These are phyloP conservation scores for Diplolepis rosae DNA, from an alignment of 2,888 invertebrate species.

Conservation along the genomic window DNA sequence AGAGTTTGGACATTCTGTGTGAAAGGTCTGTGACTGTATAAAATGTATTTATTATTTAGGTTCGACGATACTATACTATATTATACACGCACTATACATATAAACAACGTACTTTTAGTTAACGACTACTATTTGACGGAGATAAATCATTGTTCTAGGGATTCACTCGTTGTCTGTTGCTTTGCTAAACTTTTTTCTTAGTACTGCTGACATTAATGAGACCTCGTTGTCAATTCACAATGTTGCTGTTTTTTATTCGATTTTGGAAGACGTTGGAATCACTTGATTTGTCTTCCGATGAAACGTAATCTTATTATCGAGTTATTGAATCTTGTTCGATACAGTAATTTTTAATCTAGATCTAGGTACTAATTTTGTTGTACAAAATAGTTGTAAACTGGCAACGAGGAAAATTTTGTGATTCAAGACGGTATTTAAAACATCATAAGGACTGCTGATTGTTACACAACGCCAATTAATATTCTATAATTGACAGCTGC, in stretches of 20 bases:
- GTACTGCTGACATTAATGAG: neutral
- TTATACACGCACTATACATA: constrained; percentile 66
- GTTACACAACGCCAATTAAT: constrained; percentile 59
- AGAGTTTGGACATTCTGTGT: constrained; percentile 69
- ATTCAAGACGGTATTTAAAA: constrained; percentile 55
- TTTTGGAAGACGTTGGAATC: constrained; percentile 4
- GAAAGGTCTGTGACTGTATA: constrained; percentile 71
- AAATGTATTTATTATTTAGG: constrained; percentile 74
- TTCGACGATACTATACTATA: constrained; percentile 70
- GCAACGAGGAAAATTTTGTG: constrained; percentile 52
- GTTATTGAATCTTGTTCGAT: constrained; percentile 21
- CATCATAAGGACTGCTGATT: constrained; percentile 64
- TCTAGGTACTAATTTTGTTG: constrained; percentile 32
- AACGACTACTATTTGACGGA: constrained; percentile 65
- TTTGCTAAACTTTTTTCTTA: constrained; percentile 7
- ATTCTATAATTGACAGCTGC: constrained; percentile 42
- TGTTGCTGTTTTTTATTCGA: neutral
- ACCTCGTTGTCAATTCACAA: constrained; percentile 31
- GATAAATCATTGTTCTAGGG: constrained; percentile 39
- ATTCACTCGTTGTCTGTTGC: constrained; percentile 23
- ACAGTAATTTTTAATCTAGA: constrained; percentile 27
- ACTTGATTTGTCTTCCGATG: constrained; percentile 12
- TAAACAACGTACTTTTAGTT: constrained; percentile 67
- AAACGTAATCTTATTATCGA: constrained; percentile 19
- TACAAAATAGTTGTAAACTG: constrained; percentile 53